Percentiles rank a stretch among this genome's conserved stretches.
Conservation (phyloP, 1,140 invertebrate species). For the Harpegnathos saltator region DNA sequence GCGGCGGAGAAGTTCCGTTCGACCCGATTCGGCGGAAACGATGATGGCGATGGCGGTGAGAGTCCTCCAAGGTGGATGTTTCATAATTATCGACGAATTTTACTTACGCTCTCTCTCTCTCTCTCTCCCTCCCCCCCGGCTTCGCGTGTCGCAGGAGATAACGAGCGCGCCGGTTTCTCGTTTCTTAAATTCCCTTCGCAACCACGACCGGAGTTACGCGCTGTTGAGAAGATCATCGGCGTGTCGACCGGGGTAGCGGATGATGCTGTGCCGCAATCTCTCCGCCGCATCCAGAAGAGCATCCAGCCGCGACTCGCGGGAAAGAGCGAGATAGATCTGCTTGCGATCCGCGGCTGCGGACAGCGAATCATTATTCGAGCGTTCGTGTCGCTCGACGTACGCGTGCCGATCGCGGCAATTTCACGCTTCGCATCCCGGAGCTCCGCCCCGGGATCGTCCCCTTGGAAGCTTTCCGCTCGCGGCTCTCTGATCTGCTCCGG, state of each 20-base stretch:
- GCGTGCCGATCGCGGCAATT: constrained; percentile 54
- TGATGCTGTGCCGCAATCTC: constrained; percentile 59
- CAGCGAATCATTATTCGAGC: constrained; percentile 11
- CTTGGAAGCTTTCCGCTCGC: neutral
- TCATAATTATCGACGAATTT: neutral
- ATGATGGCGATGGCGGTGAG: neutral
- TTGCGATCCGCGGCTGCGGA: neutral
- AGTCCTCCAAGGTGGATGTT: neutral
- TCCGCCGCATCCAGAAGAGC: neutral
- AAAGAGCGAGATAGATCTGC: constrained; percentile 43
- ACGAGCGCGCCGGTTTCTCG: neutral
- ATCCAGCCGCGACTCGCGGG: constrained; percentile 48
- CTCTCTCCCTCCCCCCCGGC: no score
- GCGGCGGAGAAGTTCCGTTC: neutral
- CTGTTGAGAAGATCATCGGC: constrained; percentile 26
- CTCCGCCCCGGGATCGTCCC: constrained; percentile 5
- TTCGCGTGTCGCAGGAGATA: constrained; percentile 24
- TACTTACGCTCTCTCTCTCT: neutral
- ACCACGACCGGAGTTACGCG: constrained; percentile 46
- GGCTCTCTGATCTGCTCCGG: neutral
- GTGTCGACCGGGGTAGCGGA: constrained; percentile 30
- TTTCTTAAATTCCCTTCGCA: constrained; percentile 45
- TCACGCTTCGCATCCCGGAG: constrained; percentile 36
- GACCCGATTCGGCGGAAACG: neutral
- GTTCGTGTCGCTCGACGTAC: constrained; percentile 28